Percentiles rank a stretch among this genome's conserved stretches.
Evolutionary conservation across 64 coral and sea anemone species (phyloP).

Genomic region (Montipora cactus): DNA sequence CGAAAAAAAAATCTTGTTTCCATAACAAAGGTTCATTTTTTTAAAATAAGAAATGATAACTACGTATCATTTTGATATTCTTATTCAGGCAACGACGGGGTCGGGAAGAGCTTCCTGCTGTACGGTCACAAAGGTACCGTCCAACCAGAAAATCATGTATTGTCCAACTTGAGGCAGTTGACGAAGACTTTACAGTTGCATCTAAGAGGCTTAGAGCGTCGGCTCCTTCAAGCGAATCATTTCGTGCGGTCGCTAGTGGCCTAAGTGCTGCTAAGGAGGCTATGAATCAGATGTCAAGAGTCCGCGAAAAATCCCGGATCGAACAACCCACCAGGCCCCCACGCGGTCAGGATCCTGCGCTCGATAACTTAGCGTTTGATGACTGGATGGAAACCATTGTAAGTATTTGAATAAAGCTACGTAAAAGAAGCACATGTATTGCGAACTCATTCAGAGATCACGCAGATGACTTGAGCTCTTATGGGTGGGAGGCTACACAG

Average conservation of each 20-base stretch:
- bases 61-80: too few relatives aligned
- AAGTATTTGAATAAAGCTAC: neutral
- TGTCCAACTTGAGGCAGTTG: conserved; percentile 1
- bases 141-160: conserved; percentile 1
- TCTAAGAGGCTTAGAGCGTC: neutral
- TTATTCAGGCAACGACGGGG: neutral
- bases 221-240: neutral
- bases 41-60: too few relatives aligned
- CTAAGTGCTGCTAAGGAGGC: conserved; percentile 4
- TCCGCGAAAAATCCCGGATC: neutral
- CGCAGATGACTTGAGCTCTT: neutral
- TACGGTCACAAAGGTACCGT: neutral
- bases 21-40: too few relatives aligned
- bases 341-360: neutral
- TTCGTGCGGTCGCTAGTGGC: conserved; percentile 7
- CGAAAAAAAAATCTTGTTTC: too few relatives aligned
- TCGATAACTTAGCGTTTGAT: neutral
- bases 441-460: neutral
- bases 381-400: conserved; percentile 34
- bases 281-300: conserved; percentile 34
- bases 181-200: conserved; percentile 23
- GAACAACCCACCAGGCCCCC: neutral
- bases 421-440: neutral
- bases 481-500: neutral
- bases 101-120: neutral